Percentiles rank a stretch among this genome's conserved stretches.
Evolutionary conservation across 2,113 vertebrate species (phyloP).

Genomic region (Heptranchias perlo): DNA sequence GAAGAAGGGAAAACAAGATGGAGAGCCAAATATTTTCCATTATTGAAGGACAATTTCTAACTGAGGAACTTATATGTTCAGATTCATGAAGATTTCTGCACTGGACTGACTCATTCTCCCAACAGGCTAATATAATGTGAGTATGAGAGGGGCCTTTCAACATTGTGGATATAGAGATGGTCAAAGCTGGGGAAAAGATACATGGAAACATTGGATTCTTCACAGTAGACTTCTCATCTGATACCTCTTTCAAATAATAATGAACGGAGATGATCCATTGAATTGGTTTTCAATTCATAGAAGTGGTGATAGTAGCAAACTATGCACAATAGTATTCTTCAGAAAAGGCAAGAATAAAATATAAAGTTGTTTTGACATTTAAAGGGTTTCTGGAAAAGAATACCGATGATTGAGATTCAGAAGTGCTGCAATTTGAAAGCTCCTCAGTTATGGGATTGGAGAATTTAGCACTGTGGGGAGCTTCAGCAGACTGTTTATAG

Average conservation of each 20-base stretch:
- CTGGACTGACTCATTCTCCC: no score
- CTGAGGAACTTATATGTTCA: no score
- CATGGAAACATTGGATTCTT: neutral
- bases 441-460: neutral
- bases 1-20: no score
- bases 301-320: neutral
- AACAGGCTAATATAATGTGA: neutral
- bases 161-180: neutral
- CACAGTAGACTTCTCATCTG: neutral
- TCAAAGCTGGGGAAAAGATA: neutral
- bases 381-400: neutral
- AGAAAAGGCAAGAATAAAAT: neutral
- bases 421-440: slow-evolving; percentile 5
- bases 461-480: neutral
- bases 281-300: neutral
- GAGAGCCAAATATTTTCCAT: no score
- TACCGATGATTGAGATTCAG: neutral
- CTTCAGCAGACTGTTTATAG: neutral
- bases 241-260: neutral
- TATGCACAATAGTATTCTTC: neutral
- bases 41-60: no score
- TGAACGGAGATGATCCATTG: neutral
- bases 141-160: neutral
- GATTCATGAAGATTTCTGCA: no score
- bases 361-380: neutral